Percentiles rank a stretch among this genome's conserved stretches.
Conservation (phyloP, 2,888 invertebrate genomes). For the Syrista parreyssii region DNA sequence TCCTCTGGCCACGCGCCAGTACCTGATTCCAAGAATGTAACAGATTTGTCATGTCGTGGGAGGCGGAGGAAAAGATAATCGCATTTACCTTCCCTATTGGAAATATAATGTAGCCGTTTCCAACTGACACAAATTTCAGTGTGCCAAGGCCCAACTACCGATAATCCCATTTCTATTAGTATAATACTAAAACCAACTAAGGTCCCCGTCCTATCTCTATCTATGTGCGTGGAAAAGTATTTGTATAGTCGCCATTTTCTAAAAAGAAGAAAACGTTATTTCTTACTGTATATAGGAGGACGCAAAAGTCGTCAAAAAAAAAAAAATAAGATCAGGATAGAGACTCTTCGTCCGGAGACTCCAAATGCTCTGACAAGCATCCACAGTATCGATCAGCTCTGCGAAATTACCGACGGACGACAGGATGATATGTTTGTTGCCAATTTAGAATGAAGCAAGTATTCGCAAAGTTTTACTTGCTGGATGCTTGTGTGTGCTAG, state of each 20-base stretch:
- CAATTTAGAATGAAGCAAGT: not conserved
- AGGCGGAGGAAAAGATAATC: conserved; percentile 47
- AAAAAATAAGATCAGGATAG: not conserved
- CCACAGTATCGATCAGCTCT: not conserved
- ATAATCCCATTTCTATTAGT: not conserved
- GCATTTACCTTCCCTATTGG: conserved; percentile 50
- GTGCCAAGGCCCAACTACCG: conserved; percentile 57
- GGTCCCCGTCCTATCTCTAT: not conserved
- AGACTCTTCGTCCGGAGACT: not conserved
- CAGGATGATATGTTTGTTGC: not conserved
- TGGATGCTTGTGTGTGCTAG: not conserved
- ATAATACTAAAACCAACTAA: not conserved
- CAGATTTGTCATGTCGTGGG: conserved; percentile 55
- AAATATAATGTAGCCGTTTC: conserved; percentile 47
- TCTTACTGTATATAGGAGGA: not conserved
- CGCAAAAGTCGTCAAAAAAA: not conserved
- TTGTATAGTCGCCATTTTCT: too few relatives aligned
- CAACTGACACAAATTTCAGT: conserved; percentile 54
- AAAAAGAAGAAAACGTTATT: not conserved
- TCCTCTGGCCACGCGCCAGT: conserved; percentile 54
- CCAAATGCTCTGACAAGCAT: not conserved
- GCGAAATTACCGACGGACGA: not conserved
- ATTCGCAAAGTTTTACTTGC: not conserved
- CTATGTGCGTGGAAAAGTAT: not conserved
- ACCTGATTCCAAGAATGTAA: conserved; percentile 59